These are phyloP conservation scores for Drosophila grimshawi DNA, from an alignment of 1,140 invertebrate species.

Conservation along the genomic window DNA sequence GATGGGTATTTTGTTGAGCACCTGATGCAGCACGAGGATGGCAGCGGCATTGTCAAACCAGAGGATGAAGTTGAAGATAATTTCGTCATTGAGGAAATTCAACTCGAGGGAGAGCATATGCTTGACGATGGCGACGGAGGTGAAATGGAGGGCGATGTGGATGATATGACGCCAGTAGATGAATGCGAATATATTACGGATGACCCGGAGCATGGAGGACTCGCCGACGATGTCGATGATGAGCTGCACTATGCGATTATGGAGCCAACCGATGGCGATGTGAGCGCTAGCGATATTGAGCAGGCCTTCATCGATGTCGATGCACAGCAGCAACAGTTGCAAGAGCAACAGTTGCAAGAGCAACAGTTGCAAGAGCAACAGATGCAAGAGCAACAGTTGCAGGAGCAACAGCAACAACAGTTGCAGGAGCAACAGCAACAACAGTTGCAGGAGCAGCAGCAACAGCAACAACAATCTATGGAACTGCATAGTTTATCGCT, in stretches of 20 bases:
- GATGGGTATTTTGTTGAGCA: conserved; percentile 71
- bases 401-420: conserved; percentile 48
- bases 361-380: conserved; percentile 41
- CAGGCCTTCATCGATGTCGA: conserved; percentile 65
- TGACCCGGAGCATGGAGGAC: conserved; percentile 61
- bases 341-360: conserved; percentile 36
- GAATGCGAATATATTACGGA: conserved; percentile 73
- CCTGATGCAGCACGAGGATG: conserved; percentile 51
- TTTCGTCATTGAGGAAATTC: conserved; percentile 81
- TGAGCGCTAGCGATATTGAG: conserved; percentile 65
- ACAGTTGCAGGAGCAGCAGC: conserved; percentile 49
- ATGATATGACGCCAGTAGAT: conserved; percentile 55
- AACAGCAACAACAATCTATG: conserved; percentile 34
- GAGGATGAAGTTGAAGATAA: conserved; percentile 71
- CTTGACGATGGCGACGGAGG: conserved; percentile 65
- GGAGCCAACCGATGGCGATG: conserved; percentile 67
- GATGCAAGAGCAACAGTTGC: conserved; percentile 44
- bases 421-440: conserved; percentile 33
- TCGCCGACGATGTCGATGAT: conserved; percentile 66
- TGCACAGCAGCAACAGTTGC: conserved; percentile 43
- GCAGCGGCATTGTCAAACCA: conserved; percentile 32
- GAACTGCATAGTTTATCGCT: conserved; percentile 64
- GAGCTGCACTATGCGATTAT: conserved; percentile 76
- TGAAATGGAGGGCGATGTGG: conserved; percentile 32
- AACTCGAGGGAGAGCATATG: conserved; percentile 78